Conservation (phyloP, 2,113 vertebrate genomes). For the Pipa parva region DNA sequence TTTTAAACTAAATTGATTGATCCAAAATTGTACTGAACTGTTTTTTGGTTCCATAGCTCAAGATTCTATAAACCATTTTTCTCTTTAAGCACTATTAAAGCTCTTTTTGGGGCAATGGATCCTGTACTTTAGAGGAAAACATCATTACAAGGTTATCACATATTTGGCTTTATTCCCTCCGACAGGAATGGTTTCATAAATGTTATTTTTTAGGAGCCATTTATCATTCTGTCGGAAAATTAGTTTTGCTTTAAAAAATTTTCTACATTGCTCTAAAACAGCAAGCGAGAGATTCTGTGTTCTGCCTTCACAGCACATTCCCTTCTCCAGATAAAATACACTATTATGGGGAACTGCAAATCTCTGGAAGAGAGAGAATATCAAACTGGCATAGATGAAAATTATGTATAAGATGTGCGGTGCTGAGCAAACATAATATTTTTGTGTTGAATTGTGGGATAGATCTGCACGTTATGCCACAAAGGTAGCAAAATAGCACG, state of each 20-base stretch:
- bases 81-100: conserved; percentile 2
- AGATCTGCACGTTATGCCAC: too few relatives aligned
- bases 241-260: conserved; percentile 31
- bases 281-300: not conserved
- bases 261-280: conserved; percentile 18
- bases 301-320: conserved; percentile 1
- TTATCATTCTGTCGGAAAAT: conserved; percentile 37
- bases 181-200: conserved; percentile 26
- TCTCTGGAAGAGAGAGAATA: not conserved
- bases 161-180: conserved; percentile 29
- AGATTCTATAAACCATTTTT: not conserved
- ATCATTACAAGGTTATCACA: conserved; percentile 34
- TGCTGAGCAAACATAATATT: conserved; percentile 13
- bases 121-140: conserved; percentile 21
- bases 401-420: conserved; percentile 4
- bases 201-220: conserved; percentile 33
- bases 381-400: conserved; percentile 1
- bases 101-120: conserved; percentile 25
- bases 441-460: not conserved
- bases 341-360: conserved; percentile 1
- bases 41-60: not conserved
- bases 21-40: conserved; percentile 5
- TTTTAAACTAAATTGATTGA: conserved; percentile 6
- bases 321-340: conserved; percentile 15
- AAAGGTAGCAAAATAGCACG: too few relatives aligned